Base-by-base conservation (phyloP, 2,797 vertebrate species). In the Rhinatrema bivittatum region DNA sequence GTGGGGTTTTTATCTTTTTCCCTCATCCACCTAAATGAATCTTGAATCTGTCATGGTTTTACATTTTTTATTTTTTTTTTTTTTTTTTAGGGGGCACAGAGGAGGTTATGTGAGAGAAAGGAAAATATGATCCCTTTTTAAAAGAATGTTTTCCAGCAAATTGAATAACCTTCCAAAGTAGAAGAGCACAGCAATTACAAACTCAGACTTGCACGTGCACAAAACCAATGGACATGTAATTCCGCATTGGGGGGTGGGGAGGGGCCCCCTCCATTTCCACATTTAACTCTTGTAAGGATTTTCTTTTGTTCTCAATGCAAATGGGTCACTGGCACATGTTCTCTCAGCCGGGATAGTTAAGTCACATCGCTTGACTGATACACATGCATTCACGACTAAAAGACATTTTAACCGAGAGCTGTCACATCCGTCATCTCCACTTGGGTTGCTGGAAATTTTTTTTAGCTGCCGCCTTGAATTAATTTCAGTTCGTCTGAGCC, bases 391-490 rank as follows among this genome's bases (percentile, higher is more conserved):
- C 84, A 62, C 73, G 59, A 76, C 73, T 81, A 74, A 84, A 81
- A 84, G 80, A 82, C 82, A 74, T 79, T 84, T 84, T 80, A 86
- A 83, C 81, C 74, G 81, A 84, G 77, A 74, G 69, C 83, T 84
- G 83, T 86, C 83, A 83, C 78, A 82, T 84, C 73, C 56, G 43
- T 87, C 84, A 84, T 81, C 78, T 81, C 66, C 60, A 74, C 69
- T 68, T 16, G 7, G 72, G 66, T 74, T 82, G 81, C 77, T 81
- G 81, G 82, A 84, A 85, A 76, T 71, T 85, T n/a, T 85, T n/a
- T 79, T 82, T 82, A 81, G 85, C 82, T 84, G 85, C 74, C 74
- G 58, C 73, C 74, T 76, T 79, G 83, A 84, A 86, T 86, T 87
- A 85, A 86, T 87, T 84, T 83, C 81, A 74, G 78, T 79, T 78